Conservation (phyloP, 2,113 vertebrate genomes). For the Ascaphus truei region DNA sequence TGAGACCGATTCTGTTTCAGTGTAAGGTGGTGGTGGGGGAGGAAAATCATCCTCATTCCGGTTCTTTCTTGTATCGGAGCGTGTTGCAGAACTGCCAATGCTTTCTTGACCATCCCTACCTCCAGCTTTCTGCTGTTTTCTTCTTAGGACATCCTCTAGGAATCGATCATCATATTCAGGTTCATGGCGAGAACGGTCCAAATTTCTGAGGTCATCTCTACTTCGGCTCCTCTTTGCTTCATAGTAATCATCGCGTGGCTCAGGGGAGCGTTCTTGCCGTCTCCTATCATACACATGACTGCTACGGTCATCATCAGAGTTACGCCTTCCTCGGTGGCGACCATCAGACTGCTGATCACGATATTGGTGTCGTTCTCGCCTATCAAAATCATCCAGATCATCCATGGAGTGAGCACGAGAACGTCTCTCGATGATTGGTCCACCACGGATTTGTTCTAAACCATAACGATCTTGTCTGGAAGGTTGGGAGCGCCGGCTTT, state of each 20-base stretch:
- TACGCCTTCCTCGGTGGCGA: constrained; percentile 51
- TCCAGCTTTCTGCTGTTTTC: constrained; percentile 67
- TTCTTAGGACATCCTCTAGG: constrained; percentile 75
- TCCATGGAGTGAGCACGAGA: constrained; percentile 77
- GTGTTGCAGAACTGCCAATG: constrained; percentile 53
- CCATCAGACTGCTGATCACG: constrained; percentile 1
- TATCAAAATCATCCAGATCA: constrained; percentile 69
- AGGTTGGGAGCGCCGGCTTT: constrained; percentile 59
- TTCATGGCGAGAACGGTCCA: constrained; percentile 42
- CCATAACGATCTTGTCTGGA: constrained; percentile 29
- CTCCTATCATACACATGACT: constrained; percentile 51
- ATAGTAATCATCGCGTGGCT: constrained; percentile 38
- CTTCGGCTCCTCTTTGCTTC: constrained; percentile 68
- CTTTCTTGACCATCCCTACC: constrained; percentile 67
- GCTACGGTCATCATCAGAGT: constrained; percentile 62
- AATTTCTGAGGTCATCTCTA: constrained; percentile 67
- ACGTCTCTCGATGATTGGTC: constrained; percentile 35
- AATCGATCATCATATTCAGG: constrained; percentile 69
- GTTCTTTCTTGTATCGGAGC: constrained; percentile 42
- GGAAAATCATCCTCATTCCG: constrained; percentile 47
- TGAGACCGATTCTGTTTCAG: constrained; percentile 70
- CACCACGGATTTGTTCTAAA: constrained; percentile 40
- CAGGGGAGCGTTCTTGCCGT: constrained; percentile 57
- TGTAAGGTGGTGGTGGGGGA: constrained; percentile 63
- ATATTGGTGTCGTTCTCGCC: constrained; percentile 44